Base-by-base conservation (phyloP, 2,113 vertebrate genomes). In the Philantomba maxwellii region DNA sequence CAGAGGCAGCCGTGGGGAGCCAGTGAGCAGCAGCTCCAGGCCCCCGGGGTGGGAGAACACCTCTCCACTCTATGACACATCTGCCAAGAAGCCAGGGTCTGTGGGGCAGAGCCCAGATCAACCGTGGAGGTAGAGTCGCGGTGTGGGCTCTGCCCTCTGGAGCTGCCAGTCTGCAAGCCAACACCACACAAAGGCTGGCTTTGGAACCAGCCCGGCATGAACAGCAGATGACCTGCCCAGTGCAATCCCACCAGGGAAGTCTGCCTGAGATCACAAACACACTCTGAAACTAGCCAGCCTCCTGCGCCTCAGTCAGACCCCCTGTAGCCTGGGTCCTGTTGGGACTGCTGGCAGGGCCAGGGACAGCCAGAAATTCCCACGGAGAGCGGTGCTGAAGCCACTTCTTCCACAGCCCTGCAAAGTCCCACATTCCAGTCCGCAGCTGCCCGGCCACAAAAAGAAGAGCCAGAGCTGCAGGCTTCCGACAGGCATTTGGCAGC, bases 401-500 rank as follows among this genome's bases (percentile, higher is more conserved):
- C 53, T 25, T 58, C 60, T 85, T 90, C 43, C 57, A 88, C 7
- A 93, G 87, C 28, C 47, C 36, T 57, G n/a, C 45, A 91, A 6
- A 87, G 4, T 28, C 26, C 80, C 70, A 36, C 66, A 62, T 85
- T 89, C 90, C 49, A 75, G 57, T 15, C 62, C 25, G n/a, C 55
- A 93, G 77, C 77, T 96, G 85, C 88, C 60, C 2, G 11, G 92
- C 75, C 89, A 94, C 75, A 89, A 86, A 84, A 83, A 66, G 53
- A 89, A 95, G 45, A 28, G 53, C 78, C 73, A 91, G 77, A 93
- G 93, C 78, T 91, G 49, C n/a, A 93, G 78, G 57, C 39, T 94
- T 97, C 85, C 2, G 0, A 96, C 82, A 93, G 84, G 73, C 15
- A 33, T 14, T 75, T 51, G 58, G 94, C 88, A 94, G 82, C 92